Base-by-base conservation (phyloP, 2,888 invertebrate species). In the Lasioglossum pauxillum region DNA sequence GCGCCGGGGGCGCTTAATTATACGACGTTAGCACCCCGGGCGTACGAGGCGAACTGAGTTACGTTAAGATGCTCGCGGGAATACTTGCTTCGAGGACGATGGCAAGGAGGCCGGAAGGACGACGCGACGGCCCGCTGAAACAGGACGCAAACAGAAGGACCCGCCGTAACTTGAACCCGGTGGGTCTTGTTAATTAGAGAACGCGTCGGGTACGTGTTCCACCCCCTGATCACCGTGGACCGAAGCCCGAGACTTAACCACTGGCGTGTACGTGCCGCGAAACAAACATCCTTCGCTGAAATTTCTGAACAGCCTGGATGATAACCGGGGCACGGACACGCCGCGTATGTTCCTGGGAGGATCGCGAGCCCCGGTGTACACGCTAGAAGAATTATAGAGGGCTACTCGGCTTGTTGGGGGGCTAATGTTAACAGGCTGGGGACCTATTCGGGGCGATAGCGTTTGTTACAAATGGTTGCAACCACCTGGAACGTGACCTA, bases 1-100 rank as follows among this genome's bases (percentile, higher is more conserved):
- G 78, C 69, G 90, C 92, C 89, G 77, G 74, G 88, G 88, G 90
- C 90, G 88, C 86, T 91, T 91, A 92, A 92, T 92, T 92, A 92
- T 88, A 90, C 86, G 83, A 77, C 84, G 90, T 87, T 90, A 88
- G 85, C 88, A 85, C 86, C 89, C 73, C 64, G 75, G 86, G 88
- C 87, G 86, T 89, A 89, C 84, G 87, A 86, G 85, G 83, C 80
- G 85, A 83, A 86, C 84, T 84, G 89, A 91, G 90, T 92, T 92
- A 91, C 85, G 91, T 84, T 88, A 91, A 89, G 92, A 81, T 82
- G 91, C 92, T 92, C 91, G 88, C 90, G 92, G 91, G 91, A 91
- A 90, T 91, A 91, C 92, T 92, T 87, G 82, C 80, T 73, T 53
- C 27, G n/a, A 60, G 86, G 88, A 75, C 35, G 83, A 27, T 19